phyloP scores from a whole-genome alignment of 2,113 vertebrate species.

The mouse (Mus musculus) region DNA sequence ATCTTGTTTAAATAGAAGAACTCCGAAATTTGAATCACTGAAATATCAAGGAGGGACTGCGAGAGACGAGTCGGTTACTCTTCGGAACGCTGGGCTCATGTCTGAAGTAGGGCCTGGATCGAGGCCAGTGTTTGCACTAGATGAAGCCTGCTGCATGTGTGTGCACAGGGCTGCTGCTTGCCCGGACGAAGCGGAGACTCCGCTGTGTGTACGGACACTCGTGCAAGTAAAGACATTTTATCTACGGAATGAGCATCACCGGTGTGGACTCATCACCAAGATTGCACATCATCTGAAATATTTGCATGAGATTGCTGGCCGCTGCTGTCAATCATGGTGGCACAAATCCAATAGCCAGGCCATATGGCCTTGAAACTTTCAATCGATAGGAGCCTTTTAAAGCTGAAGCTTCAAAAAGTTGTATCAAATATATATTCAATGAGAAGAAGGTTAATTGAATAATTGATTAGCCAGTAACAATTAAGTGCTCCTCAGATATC shows the following conservation, averaged over 20 bases:
- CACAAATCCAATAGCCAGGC: conserved; percentile 85
- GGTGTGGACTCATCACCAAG: conserved; percentile 56
- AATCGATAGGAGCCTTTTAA: conserved; percentile 89
- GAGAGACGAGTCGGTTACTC: conserved; percentile 52
- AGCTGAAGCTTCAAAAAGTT: conserved; percentile 86
- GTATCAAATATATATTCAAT: conserved; percentile 88
- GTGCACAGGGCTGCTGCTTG: not conserved
- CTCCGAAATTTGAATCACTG: conserved; percentile 44
- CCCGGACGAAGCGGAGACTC: not conserved
- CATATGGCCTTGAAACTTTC: conserved; percentile 85
- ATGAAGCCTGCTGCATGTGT: not conserved
- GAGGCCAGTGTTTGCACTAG: conserved; percentile 34
- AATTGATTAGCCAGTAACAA: conserved; percentile 88
- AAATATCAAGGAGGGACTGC: not conserved
- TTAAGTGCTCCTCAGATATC: conserved; percentile 87
- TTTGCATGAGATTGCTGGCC: conserved; percentile 82
- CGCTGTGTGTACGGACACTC: not conserved
- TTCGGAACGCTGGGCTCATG: conserved; percentile 60
- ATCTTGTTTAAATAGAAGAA: conserved; percentile 75
- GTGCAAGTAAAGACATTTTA: conserved; percentile 30
- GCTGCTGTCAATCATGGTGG: conserved; percentile 81
- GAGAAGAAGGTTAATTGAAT: conserved; percentile 89
- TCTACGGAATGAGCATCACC: conserved; percentile 37
- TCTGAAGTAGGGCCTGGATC: conserved; percentile 5
- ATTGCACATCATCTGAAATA: conserved; percentile 79